Percentiles rank a stretch among this genome's conserved stretches.
Evolutionary conservation across 2,797 vertebrate genomes (phyloP).

Genomic region (Syncerus caffer): DNA sequence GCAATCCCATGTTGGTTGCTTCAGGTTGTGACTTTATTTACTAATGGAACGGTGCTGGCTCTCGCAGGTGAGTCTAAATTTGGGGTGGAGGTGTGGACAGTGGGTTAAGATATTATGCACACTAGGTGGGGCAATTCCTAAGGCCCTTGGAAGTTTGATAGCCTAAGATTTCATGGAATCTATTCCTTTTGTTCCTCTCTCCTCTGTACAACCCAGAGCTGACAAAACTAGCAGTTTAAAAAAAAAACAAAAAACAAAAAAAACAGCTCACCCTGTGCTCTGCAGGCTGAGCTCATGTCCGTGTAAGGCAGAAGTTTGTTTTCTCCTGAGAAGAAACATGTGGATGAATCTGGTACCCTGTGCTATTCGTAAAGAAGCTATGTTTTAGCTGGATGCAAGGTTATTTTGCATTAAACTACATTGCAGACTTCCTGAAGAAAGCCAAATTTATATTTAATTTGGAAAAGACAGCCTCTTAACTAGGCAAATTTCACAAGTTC

Average conservation of each 20-base stretch:
- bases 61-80: not conserved
- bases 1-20: not conserved
- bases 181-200: not conserved
- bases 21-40: not conserved
- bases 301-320: not conserved
- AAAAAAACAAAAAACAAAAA: not conserved
- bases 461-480: slow-evolving; percentile 61
- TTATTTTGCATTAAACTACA: not conserved
- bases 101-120: not conserved
- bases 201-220: not conserved
- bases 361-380: slow-evolving; percentile 13
- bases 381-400: not conserved
- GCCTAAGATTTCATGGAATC: not conserved
- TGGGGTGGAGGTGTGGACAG: rapidly evolving
- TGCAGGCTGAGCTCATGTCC: not conserved
- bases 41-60: not conserved
- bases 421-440: slow-evolving; percentile 30
- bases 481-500: slow-evolving; percentile 40
- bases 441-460: slow-evolving; percentile 68
- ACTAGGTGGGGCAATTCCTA: not conserved
- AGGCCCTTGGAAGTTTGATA: not conserved
- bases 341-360: not conserved
- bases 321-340: not conserved
- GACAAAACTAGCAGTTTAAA: not conserved
- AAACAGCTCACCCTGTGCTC: not conserved